A percentile compares a stretch with the other conserved stretches of the same genome.
Evolutionary conservation across 2,888 invertebrate genomes (phyloP).

Genomic region (Cantharis rufa): DNA sequence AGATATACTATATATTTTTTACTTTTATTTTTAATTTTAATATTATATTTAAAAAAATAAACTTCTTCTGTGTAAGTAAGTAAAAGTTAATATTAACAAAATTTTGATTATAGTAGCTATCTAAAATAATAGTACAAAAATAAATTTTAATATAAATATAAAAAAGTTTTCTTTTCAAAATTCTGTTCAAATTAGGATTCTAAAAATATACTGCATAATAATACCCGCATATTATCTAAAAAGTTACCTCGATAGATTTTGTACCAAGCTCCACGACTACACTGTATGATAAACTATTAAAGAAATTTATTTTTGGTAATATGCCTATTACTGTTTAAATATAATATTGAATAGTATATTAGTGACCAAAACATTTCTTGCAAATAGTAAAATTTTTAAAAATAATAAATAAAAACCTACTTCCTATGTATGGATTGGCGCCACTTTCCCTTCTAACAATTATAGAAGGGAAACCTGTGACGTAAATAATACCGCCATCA

Average conservation of each 20-base stretch:
- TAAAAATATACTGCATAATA: background rate
- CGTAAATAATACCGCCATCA: conserved; percentile 84
- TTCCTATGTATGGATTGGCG: conserved; percentile 83
- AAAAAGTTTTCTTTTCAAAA: no score
- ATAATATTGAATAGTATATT: background rate
- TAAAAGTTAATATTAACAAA: no score
- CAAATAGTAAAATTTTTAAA: conserved; percentile 10
- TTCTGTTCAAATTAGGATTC: background rate
- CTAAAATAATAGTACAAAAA: no score
- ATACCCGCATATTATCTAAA: background rate
- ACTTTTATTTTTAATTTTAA: background rate
- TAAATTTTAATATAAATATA: background rate
- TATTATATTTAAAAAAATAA: no score
- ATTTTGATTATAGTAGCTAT: no score
- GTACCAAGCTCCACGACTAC: background rate
- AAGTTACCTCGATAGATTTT: background rate
- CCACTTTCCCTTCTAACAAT: conserved; percentile 81
- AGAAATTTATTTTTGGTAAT: background rate
- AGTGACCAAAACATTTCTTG: conserved; percentile 35
- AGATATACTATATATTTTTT: background rate
- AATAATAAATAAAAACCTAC: conserved; percentile 63
- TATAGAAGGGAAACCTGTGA: conserved; percentile 80
- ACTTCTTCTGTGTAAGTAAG: no score
- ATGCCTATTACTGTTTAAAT: background rate
- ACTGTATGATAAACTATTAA: background rate